Conservation (phyloP, 1,140 invertebrate genomes). For the Sycophaga agraensis region DNA sequence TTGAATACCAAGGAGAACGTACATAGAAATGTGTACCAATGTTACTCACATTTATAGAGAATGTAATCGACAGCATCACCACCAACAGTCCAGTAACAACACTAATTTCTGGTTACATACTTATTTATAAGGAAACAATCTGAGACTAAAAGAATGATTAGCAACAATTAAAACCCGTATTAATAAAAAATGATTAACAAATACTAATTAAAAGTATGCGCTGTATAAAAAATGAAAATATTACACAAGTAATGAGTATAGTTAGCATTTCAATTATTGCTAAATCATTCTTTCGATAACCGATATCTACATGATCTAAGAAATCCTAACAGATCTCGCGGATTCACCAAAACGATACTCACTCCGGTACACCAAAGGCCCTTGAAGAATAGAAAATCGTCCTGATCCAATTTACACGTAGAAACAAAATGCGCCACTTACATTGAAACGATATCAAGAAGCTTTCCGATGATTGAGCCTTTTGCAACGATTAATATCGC, state of each 20-base stretch:
- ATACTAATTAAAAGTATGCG: too few relatives aligned
- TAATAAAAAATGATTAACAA: background rate
- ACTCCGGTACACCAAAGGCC: slow-evolving; percentile 12
- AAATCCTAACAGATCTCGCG: background rate
- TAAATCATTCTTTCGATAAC: slow-evolving; percentile 2
- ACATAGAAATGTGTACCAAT: background rate
- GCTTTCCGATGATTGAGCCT: background rate
- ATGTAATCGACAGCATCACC: slow-evolving; percentile 9
- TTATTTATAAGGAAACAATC: slow-evolving; percentile 4
- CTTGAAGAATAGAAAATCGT: slow-evolving; percentile 7
- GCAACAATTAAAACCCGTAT: background rate
- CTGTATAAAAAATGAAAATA: too few relatives aligned
- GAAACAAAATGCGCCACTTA: background rate
- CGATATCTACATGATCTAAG: background rate
- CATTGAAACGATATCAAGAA: background rate
- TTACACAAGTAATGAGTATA: too few relatives aligned
- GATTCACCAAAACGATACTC: slow-evolving; percentile 14
- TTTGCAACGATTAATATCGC: too few relatives aligned
- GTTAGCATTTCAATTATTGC: background rate
- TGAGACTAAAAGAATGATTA: slow-evolving; percentile 1
- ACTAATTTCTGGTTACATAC: background rate
- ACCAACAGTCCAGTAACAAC: slow-evolving; percentile 7
- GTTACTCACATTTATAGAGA: slow-evolving; percentile 24
- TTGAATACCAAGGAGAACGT: slow-evolving; percentile 1
- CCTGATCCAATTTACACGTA: background rate